Base-by-base conservation (phyloP, 2,797 vertebrate genomes). In the Acipenser transmontanus region DNA sequence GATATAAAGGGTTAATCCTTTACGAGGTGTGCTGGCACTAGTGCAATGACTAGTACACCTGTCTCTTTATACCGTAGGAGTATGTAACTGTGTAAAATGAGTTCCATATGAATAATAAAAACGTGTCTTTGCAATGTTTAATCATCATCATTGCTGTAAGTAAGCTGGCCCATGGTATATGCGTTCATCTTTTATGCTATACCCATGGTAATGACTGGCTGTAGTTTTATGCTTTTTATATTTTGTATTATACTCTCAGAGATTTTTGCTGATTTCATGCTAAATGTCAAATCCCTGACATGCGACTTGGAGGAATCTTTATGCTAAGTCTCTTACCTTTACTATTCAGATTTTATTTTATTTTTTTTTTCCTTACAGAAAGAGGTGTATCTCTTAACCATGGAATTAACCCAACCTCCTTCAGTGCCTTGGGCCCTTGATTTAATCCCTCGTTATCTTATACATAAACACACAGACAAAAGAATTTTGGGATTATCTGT, bases 201-300 rank as follows among this genome's bases (percentile, higher is more conserved):
- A 20, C 20, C 20, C 20, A 20, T 20, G 20, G 20, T 20, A 20
- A 20, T 20, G 20, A 56, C 74, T 68, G 63, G 71, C 69, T 76
- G 65, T 70, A 51, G 66, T 57, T 57, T 12, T 57, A 68, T n/a
- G 51, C 20, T 60, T 52, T 14, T 68, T 48, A 68, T 50, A 62
- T 84, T 85, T 69, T 2, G 73, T 82, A 85, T 82, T 83, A 83
- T 75, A 84, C 86, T 86, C 79, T 89, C 82, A 86, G 86, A 89
- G 85, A 84, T 86, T 86, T 85, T 87, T 84, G 74, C 81, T 81
- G 81, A 87, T 88, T 88, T 84, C 85, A 88, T 84, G 87, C 83
- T 83, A 89, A 88, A 87, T 86, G 88, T 88, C 85, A 89, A 88
- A 89, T 82, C 84, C 77, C 75, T 85, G 80, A 81, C 79, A 77